Evolutionary conservation across 2,113 vertebrate genomes (phyloP).

Genomic region (Plestiodon gilberti): DNA sequence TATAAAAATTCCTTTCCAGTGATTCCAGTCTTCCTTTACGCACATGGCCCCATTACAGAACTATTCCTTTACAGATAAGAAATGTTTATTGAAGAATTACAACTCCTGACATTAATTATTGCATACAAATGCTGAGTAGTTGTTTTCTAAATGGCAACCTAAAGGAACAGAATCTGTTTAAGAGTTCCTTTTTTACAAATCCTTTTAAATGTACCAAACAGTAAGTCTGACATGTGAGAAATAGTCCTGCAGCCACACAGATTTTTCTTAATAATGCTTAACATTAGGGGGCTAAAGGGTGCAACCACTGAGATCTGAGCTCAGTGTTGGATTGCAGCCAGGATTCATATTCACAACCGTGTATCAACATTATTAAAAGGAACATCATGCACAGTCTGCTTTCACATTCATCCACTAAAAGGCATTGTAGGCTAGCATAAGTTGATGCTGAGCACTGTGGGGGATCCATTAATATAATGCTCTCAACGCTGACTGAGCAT

Average conservation of each 20-base stretch:
- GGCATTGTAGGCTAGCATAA: not conserved
- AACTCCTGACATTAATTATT: constrained; percentile 11
- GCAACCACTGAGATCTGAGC: not conserved
- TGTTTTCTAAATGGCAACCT: not conserved
- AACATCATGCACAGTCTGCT: not conserved
- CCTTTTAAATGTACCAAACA: not conserved
- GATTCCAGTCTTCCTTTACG: not conserved
- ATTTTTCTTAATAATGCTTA: constrained; percentile 13
- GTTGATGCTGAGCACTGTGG: not conserved
- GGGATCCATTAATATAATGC: not conserved
- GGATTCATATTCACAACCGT: not conserved
- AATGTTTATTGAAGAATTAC: constrained; percentile 4
- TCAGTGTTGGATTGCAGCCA: constrained; percentile 4
- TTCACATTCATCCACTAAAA: not conserved
- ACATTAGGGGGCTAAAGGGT: constrained; percentile 2
- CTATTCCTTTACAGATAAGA: not conserved
- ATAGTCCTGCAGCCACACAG: not conserved
- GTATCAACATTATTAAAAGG: constrained; percentile 17
- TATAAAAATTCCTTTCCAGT: not conserved
- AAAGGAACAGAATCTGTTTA: not conserved
- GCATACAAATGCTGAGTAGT: constrained; percentile 24
- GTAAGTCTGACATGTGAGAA: not conserved
- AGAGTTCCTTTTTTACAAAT: not conserved
- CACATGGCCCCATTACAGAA: not conserved
- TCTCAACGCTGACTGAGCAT: not conserved